Percentiles rank a stretch among this genome's conserved stretches.
These are phyloP conservation scores for Drosophila quinaria DNA, from an alignment of 2,888 invertebrate species.

Conservation along the genomic window DNA sequence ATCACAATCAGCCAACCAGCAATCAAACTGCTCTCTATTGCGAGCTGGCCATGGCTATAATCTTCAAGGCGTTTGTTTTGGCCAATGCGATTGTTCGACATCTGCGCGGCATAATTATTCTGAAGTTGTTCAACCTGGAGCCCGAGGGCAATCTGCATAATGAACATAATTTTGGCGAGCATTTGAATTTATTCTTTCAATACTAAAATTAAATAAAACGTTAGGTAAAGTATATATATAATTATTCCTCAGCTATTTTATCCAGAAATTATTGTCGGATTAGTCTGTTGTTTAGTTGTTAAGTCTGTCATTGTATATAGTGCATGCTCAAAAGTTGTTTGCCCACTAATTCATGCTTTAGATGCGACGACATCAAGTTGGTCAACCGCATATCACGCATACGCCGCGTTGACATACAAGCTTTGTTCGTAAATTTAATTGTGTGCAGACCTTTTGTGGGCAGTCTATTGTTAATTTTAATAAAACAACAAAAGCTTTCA, in stretches of 20 bases:
- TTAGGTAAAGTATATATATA: too few species aligned
- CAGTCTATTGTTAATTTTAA: neutral
- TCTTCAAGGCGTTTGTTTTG: conserved; percentile 41
- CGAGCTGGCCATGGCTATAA: conserved; percentile 1
- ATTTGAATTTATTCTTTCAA: conserved; percentile 30
- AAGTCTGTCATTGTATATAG: neutral
- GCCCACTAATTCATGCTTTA: neutral
- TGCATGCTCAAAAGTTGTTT: neutral
- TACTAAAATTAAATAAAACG: conserved; percentile 7
- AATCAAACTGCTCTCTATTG: neutral
- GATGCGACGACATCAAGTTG: neutral
- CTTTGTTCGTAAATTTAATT: conserved; percentile 19
- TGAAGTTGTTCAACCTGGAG: conserved; percentile 11
- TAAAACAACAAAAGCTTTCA: neutral
- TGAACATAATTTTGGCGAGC: conserved; percentile 40
- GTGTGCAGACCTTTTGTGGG: too few species aligned
- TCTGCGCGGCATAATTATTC: neutral
- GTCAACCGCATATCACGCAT: conserved; percentile 22
- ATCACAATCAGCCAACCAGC: neutral
- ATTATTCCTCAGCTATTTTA: too few species aligned
- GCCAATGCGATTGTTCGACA: conserved; percentile 12
- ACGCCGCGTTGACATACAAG: conserved; percentile 18
- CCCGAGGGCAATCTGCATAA: neutral
- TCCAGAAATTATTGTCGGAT: too few species aligned
- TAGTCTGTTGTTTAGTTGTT: neutral